phyloP scores from a whole-genome alignment of 2,113 vertebrate genomes.

The Eublepharis macularius region DNA sequence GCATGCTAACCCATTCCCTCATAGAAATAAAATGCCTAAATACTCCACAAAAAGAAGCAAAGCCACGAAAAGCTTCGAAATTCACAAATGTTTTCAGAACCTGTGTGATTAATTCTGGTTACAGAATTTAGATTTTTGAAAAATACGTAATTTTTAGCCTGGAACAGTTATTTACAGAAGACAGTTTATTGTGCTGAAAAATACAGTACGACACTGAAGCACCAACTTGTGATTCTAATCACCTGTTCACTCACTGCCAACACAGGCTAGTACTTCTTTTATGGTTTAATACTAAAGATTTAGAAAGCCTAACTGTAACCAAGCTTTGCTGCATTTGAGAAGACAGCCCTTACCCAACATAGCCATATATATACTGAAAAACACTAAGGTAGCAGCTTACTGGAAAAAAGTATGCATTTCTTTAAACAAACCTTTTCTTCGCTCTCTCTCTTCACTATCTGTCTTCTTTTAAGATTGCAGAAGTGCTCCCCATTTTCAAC shows the following conservation, averaged over 20 bases:
- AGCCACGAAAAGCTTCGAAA: background rate
- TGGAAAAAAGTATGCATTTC: background rate
- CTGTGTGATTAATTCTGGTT: background rate
- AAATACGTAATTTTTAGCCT: background rate
- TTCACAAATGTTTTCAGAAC: background rate
- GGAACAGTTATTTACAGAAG: background rate
- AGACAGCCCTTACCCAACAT: background rate
- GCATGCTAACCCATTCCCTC: background rate
- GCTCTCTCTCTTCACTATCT: background rate
- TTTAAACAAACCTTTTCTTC: background rate
- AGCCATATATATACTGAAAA: background rate
- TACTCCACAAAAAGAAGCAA: background rate
- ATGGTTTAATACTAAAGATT: background rate
- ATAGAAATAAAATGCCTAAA: background rate
- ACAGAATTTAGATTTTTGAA: background rate
- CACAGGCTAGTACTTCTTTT: background rate
- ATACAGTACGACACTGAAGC: background rate
- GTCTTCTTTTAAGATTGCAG: background rate
- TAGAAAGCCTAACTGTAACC: background rate
- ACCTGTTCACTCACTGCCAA: background rate
- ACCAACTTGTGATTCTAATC: background rate
- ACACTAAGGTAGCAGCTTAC: background rate
- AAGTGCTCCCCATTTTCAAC: conserved; percentile 23
- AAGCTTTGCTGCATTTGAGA: background rate
- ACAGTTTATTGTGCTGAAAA: background rate